phyloP scores from a whole-genome alignment of 2,113 vertebrate species.

The Anolis carolinensis region DNA sequence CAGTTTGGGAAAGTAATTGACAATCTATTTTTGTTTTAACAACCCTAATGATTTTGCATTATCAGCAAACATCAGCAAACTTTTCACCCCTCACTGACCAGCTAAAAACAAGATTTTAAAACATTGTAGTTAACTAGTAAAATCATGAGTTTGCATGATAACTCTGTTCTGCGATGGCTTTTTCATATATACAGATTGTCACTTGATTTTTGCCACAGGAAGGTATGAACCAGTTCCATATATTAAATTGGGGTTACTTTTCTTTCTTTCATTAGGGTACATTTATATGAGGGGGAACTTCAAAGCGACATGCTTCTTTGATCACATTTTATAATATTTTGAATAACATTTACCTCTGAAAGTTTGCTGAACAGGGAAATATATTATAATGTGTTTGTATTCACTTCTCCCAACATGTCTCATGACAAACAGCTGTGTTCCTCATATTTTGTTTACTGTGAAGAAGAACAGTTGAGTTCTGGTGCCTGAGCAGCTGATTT shows the following conservation, averaged over 20 bases:
- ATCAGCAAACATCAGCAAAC: too few relatives aligned
- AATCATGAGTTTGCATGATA: too few relatives aligned
- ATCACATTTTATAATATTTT: not conserved
- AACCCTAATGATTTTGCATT: too few relatives aligned
- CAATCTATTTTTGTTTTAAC: too few relatives aligned
- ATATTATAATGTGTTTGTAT: not conserved
- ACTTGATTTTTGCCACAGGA: not conserved
- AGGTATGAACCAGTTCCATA: not conserved
- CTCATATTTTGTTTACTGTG: not conserved
- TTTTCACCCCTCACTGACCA: too few relatives aligned
- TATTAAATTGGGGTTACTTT: not conserved
- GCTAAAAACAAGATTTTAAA: too few relatives aligned
- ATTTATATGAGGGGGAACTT: not conserved
- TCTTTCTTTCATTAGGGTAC: not conserved
- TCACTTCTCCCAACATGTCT: slow-evolving; percentile 1
- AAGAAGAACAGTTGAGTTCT: not conserved
- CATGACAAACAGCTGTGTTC: slow-evolving; percentile 15
- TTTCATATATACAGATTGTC: not conserved
- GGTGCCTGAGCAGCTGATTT: slow-evolving; percentile 12
- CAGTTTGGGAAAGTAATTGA: too few relatives aligned
- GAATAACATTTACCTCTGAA: not conserved
- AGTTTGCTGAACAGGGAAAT: not conserved
- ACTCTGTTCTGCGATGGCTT: not conserved
- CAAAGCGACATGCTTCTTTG: not conserved
- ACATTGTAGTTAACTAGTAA: too few relatives aligned